phyloP scores from a whole-genome alignment of 2,113 vertebrate species.

The Tonatia bakeri region DNA sequence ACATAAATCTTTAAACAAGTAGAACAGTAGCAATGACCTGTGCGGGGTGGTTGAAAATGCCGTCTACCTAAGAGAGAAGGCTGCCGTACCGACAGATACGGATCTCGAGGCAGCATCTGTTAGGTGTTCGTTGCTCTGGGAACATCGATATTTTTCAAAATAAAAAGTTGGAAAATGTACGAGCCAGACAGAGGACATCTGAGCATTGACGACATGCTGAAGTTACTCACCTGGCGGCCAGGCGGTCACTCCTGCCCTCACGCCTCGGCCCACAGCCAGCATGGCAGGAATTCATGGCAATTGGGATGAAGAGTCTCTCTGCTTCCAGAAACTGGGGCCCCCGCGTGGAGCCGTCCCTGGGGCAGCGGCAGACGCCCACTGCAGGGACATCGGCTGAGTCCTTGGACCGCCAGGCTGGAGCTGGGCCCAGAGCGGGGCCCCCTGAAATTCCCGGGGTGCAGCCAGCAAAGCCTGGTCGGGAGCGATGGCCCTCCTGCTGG shows the following conservation, averaged over 20 bases:
- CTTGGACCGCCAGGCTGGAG: not conserved
- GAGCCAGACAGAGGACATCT: not conserved
- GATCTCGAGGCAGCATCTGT: not conserved
- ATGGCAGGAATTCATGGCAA: not conserved
- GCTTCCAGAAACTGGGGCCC: not conserved
- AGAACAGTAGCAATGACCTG: not conserved
- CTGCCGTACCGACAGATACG: too few species aligned
- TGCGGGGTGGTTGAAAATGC: not conserved
- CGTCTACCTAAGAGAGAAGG: not conserved
- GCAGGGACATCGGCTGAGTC: not conserved
- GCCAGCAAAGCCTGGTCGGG: not conserved
- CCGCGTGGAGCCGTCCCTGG: fast-evolving
- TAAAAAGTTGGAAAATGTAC: not conserved
- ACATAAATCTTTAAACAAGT: not conserved
- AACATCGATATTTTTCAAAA: not conserved
- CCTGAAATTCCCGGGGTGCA: not conserved
- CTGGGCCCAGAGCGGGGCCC: not conserved
- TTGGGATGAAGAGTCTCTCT: fast-evolving
- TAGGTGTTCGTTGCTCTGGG: not conserved
- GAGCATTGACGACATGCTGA: not conserved
- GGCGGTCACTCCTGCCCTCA: not conserved
- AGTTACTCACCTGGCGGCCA: too few species aligned
- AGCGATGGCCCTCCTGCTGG: not conserved
- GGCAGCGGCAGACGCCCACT: fast-evolving
- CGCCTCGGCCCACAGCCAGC: not conserved